A percentile compares a stretch with the other conserved stretches of the same genome.
Evolutionary conservation across 1,140 invertebrate species (phyloP).

Genomic region (Brachionus rotundiformis): DNA sequence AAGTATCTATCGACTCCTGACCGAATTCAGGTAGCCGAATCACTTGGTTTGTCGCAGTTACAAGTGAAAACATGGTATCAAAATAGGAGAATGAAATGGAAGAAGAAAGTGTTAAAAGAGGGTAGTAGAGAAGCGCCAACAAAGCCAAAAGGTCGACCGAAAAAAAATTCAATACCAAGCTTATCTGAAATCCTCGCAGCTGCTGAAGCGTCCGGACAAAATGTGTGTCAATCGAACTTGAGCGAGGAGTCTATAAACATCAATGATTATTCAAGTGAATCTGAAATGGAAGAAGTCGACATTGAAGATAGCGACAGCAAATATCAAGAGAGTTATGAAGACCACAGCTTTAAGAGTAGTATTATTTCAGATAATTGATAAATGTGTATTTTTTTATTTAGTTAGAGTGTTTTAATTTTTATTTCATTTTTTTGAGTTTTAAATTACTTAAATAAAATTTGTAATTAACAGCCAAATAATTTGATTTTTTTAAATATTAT

Average conservation of each 20-base stretch:
- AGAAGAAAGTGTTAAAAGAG: conserved; percentile 63
- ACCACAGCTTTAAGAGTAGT: not conserved
- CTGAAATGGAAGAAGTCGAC: not conserved
- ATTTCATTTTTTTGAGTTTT: not conserved
- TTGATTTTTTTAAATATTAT: not conserved
- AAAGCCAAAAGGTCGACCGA: conserved; percentile 65
- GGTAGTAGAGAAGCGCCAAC: conserved; percentile 64
- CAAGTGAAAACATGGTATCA: conserved; percentile 71
- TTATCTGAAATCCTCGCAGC: conserved; percentile 35
- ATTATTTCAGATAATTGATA: conserved; percentile 11
- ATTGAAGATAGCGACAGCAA: not conserved
- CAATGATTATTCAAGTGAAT: conserved; percentile 22
- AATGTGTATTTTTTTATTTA: not conserved
- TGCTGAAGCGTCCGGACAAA: not conserved
- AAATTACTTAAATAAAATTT: not conserved
- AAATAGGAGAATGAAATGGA: conserved; percentile 61
- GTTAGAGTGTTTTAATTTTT: not conserved
- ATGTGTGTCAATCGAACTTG: not conserved
- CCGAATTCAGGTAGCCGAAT: conserved; percentile 85
- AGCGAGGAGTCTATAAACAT: conserved; percentile 4
- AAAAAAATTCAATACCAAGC: conserved; percentile 61
- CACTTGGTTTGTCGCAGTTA: conserved; percentile 88
- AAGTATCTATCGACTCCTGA: conserved; percentile 95
- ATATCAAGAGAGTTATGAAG: not conserved
- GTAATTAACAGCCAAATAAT: not conserved